Percentiles rank a stretch among this genome's conserved stretches.
Conservation (phyloP, 2,797 vertebrate genomes). For the Clamator glandarius region DNA sequence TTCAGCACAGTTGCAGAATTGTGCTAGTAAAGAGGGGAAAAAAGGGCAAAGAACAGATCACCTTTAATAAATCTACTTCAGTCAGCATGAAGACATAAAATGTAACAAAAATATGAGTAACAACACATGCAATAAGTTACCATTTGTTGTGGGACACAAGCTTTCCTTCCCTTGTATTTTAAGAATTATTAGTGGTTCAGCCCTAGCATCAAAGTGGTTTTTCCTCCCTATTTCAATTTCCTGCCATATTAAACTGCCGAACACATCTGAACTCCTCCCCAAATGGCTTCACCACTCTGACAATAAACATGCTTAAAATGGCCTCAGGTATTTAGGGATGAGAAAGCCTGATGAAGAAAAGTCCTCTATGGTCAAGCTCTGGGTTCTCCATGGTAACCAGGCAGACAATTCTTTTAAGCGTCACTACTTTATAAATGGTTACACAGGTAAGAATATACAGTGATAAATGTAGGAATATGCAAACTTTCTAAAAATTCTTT, state of each 20-base stretch:
- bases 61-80: neutral
- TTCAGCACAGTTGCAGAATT: neutral
- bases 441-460: neutral
- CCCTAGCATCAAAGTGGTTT: conserved; percentile 44
- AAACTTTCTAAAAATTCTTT: neutral
- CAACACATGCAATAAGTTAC: neutral
- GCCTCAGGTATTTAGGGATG: neutral
- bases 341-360: neutral
- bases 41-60: neutral
- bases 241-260: conserved; percentile 33
- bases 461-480: neutral
- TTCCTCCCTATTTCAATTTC: conserved; percentile 44
- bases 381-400: neutral
- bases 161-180: conserved; percentile 11
- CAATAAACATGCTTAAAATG: neutral
- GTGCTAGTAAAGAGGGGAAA: neutral
- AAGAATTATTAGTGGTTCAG: conserved; percentile 4
- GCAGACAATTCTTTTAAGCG: neutral
- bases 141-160: neutral
- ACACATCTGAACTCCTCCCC: neutral
- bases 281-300: neutral
- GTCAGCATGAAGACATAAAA: neutral
- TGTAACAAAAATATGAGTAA: neutral
- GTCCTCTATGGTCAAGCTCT: neutral
- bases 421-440: neutral